phyloP scores from a whole-genome alignment of 2,113 vertebrate species.

The Polyodon spathula region DNA sequence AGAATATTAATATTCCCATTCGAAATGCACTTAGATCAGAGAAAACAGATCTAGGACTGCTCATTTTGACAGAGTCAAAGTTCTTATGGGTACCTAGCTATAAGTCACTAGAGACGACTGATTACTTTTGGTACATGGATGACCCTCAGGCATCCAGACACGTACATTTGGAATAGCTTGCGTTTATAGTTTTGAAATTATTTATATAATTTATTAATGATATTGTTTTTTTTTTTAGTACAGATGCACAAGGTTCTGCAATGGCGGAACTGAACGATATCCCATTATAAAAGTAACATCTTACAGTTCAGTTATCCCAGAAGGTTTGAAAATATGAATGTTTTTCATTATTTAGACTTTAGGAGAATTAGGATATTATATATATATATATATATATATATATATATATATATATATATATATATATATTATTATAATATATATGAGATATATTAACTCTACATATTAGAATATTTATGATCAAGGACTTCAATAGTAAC shows the following conservation, averaged over 20 bases:
- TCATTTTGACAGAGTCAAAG: slow-evolving; percentile 28
- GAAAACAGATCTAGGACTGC: slow-evolving; percentile 28
- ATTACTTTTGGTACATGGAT: slow-evolving; percentile 24
- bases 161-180: neutral
- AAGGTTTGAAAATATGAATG: neutral
- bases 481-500: too few relatives aligned
- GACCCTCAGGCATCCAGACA: neutral
- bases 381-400: too few relatives aligned
- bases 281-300: slow-evolving; percentile 7
- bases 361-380: too few relatives aligned
- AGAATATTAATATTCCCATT: slow-evolving; percentile 22
- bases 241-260: neutral
- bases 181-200: slow-evolving; percentile 7
- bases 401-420: too few relatives aligned
- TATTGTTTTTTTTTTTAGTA: neutral
- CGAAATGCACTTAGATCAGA: slow-evolving; percentile 8
- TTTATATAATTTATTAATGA: slow-evolving; percentile 13
- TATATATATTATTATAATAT: too few relatives aligned
- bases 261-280: neutral
- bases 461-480: too few relatives aligned
- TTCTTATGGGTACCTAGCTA: neutral
- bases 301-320: neutral
- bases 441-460: too few relatives aligned
- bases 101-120: slow-evolving; percentile 28
- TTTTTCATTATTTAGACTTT: neutral